Evolutionary conservation across 2,113 vertebrate genomes (phyloP).

Genomic region (Thermophis baileyi): DNA sequence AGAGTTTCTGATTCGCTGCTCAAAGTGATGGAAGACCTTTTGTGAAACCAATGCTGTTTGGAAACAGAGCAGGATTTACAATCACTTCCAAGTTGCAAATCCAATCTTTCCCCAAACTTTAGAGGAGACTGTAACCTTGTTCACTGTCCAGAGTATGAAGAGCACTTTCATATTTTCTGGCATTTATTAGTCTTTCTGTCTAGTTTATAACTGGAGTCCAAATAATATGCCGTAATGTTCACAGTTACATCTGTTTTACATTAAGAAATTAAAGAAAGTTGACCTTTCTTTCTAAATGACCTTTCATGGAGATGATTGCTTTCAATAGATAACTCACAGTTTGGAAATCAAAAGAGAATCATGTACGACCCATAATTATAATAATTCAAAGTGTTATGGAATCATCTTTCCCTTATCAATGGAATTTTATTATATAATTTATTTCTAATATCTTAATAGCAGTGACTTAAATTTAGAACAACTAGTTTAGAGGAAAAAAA

Average conservation of each 20-base stretch:
- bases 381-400: not conserved
- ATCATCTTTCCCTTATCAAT: not conserved
- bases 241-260: not conserved
- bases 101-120: not conserved
- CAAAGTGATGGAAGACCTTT: not conserved
- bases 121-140: not conserved
- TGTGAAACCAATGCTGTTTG: not conserved
- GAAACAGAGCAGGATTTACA: not conserved
- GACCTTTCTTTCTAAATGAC: not conserved
- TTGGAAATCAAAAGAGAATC: not conserved
- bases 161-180: not conserved
- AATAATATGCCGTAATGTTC: not conserved
- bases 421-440: not conserved
- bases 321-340: not conserved
- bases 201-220: not conserved
- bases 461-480: not conserved
- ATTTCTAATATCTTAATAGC: not conserved
- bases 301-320: not conserved
- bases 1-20: not conserved
- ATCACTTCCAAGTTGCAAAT: not conserved
- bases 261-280: not conserved
- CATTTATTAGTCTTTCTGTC: not conserved
- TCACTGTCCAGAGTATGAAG: not conserved
- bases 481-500: not conserved
- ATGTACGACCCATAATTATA: not conserved